phyloP scores from a whole-genome alignment of 2,888 invertebrate species.

The Prenolepis imparis region DNA sequence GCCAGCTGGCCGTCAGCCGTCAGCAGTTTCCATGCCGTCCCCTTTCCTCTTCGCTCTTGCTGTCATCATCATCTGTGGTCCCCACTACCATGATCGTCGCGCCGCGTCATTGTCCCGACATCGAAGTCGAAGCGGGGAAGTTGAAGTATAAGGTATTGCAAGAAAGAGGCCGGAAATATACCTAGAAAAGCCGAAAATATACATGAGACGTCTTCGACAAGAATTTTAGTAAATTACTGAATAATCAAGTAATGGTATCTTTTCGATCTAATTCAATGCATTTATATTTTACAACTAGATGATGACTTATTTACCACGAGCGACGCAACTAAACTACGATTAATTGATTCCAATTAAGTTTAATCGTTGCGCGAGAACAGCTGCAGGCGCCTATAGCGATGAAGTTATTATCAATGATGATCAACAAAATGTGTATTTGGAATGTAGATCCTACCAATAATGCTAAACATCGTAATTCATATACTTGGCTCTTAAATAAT shows the following conservation, averaged over 20 bases:
- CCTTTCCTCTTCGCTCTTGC: conserved; percentile 47
- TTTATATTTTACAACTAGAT: background rate
- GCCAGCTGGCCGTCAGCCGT: conserved; percentile 69
- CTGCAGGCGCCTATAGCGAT: background rate
- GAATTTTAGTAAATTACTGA: background rate
- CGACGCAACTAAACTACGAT: conserved; percentile 66
- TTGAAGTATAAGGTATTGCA: background rate
- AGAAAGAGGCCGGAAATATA: background rate
- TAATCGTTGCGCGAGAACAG: conserved; percentile 46
- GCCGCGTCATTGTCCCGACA: conserved; percentile 10
- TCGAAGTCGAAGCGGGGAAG: conserved; percentile 1
- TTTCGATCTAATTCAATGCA: no score
- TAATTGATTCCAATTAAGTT: conserved; percentile 74
- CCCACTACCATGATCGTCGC: conserved; percentile 43
- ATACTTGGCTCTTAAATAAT: background rate
- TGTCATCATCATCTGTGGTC: conserved; percentile 49
- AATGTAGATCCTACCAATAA: background rate
- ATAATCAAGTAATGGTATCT: no score
- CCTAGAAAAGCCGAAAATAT: background rate
- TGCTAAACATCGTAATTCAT: background rate
- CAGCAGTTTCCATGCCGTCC: conserved; percentile 51
- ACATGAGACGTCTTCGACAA: background rate
- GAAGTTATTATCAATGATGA: background rate
- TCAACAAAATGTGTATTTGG: background rate
- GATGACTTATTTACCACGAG: background rate